Conservation (phyloP, 2,888 invertebrate species). For the Dugesia japonica region DNA sequence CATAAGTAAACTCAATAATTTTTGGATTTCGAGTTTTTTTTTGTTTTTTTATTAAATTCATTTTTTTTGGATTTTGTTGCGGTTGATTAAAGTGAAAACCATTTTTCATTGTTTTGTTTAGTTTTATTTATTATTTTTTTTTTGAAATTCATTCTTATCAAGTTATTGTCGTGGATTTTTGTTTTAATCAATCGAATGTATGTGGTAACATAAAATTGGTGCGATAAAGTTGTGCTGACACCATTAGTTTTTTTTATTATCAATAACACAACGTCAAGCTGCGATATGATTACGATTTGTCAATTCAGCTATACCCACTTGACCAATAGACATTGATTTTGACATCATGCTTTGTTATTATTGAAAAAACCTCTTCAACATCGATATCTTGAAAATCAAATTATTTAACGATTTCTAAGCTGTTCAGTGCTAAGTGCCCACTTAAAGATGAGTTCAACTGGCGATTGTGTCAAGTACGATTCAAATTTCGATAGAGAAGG, state of each 20-base stretch:
- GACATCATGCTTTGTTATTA: neutral
- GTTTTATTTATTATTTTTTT: too few species aligned
- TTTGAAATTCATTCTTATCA: too few species aligned
- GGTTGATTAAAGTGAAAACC: too few species aligned
- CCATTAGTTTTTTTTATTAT: neutral
- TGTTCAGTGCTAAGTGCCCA: constrained; percentile 5
- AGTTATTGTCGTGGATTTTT: too few species aligned
- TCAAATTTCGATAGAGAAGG: constrained; percentile 15
- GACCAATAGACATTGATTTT: neutral
- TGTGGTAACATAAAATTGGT: too few species aligned
- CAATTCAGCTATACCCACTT: neutral
- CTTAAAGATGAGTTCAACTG: constrained; percentile 13
- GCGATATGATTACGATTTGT: neutral
- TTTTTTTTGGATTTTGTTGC: too few species aligned
- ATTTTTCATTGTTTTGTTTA: too few species aligned
- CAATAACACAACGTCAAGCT: neutral
- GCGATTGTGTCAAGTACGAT: constrained; percentile 3
- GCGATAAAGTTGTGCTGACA: neutral
- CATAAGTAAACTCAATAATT: too few species aligned
- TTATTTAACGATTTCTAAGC: neutral
- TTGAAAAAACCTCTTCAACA: neutral
- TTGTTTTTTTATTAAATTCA: too few species aligned
- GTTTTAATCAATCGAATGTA: too few species aligned
- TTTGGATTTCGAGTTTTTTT: too few species aligned
- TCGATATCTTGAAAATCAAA: neutral